Percentiles rank a stretch among this genome's conserved stretches.
phyloP scores from a whole-genome alignment of 1,140 invertebrate species.

The Drosophila dunni region DNA sequence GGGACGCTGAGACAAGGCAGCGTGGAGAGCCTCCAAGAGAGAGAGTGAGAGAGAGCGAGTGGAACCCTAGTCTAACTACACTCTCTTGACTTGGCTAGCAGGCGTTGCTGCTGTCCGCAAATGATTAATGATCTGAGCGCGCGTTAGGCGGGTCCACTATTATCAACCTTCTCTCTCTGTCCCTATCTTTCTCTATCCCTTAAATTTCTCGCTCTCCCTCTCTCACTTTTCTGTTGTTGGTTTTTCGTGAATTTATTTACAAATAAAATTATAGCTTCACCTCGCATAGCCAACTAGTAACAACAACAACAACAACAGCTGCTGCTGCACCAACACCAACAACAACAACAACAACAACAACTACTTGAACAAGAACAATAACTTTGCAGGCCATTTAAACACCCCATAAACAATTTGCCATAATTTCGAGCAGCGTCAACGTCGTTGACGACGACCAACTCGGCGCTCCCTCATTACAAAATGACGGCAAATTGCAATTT shows the following conservation, averaged over 20 bases:
- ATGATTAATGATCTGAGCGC: constrained; percentile 54
- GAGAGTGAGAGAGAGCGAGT: background rate
- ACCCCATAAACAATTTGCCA: constrained; percentile 82
- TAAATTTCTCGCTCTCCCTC: background rate
- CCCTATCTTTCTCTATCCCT: background rate
- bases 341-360: constrained; percentile 25
- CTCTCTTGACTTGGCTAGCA: constrained; percentile 22
- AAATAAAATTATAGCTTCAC: constrained; percentile 80
- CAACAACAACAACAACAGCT: constrained; percentile 20
- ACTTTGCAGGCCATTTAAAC: constrained; percentile 69
- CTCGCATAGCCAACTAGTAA: constrained; percentile 47
- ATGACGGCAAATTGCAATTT: constrained; percentile 83
- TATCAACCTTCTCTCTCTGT: constrained; percentile 15
- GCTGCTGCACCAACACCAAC: constrained; percentile 28
- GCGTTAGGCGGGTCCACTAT: constrained; percentile 48
- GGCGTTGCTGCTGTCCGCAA: constrained; percentile 51
- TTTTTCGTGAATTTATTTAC: constrained; percentile 82
- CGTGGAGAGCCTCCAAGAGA: background rate
- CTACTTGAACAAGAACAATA: constrained; percentile 29
- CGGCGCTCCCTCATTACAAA: constrained; percentile 80
- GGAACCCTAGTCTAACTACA: constrained; percentile 13
- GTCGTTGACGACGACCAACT: constrained; percentile 43
- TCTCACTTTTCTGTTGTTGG: constrained; percentile 56
- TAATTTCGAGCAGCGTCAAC: constrained; percentile 69
- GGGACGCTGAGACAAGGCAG: constrained; percentile 3